A percentile compares a stretch with the other conserved stretches of the same genome.
These are phyloP conservation scores for Albula goreensis DNA, from an alignment of 2,113 vertebrate species.

Conservation along the genomic window DNA sequence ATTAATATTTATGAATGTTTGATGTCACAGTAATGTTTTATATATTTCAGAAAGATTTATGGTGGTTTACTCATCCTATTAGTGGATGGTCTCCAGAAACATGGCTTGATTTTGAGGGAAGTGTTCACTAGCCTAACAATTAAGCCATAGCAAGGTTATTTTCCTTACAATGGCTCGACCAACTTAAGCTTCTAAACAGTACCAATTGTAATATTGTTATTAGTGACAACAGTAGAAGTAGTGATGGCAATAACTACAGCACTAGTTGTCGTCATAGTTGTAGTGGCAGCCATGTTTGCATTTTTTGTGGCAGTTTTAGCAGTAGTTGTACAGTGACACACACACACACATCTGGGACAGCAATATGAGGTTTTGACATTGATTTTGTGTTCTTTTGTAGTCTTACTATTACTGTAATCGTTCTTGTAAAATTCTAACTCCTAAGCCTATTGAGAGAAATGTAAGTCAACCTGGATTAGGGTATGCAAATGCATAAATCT, in stretches of 20 bases:
- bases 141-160: not conserved
- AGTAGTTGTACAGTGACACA: too few relatives aligned
- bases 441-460: not conserved
- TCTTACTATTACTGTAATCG: not conserved
- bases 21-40: constrained; percentile 86
- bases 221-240: not conserved
- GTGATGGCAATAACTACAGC: not conserved
- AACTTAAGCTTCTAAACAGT: not conserved
- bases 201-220: not conserved
- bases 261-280: too few relatives aligned
- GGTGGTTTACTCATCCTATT: constrained; percentile 14
- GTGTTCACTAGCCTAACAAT: not conserved
- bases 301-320: too few relatives aligned
- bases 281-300: too few relatives aligned
- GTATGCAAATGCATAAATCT: not conserved
- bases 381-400: not conserved
- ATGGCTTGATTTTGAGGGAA: not conserved
- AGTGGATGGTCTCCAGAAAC: constrained; percentile 5
- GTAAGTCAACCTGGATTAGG: not conserved
- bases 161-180: not conserved
- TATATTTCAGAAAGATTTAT: constrained; percentile 50
- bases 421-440: not conserved
- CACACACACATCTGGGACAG: too few relatives aligned
- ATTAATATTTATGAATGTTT: constrained; percentile 91
- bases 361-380: not conserved